These are phyloP conservation scores for Synergus japonicus DNA, from an alignment of 2,888 invertebrate genomes.

Conservation along the genomic window DNA sequence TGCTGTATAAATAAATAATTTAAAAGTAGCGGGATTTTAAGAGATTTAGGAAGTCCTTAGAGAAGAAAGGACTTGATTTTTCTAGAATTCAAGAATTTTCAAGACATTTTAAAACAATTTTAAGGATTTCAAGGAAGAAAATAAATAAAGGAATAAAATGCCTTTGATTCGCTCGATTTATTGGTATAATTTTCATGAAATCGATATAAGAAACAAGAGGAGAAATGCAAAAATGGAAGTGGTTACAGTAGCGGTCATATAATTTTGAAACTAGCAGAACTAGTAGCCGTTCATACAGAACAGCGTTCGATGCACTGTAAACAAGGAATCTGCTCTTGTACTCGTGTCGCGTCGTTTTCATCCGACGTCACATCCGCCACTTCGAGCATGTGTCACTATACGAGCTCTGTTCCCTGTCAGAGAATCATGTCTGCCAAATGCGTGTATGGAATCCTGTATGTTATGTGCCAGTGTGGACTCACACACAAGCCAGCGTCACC, in stretches of 20 bases:
- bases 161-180: too few species aligned
- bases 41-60: too few species aligned
- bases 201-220: neutral
- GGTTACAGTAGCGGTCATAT: neutral
- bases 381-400: constrained; percentile 52
- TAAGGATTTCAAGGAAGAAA: too few species aligned
- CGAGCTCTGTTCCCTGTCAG: constrained; percentile 54
- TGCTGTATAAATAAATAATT: too few species aligned
- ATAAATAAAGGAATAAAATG: too few species aligned
- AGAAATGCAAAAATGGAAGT: neutral
- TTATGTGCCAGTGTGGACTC: constrained; percentile 53
- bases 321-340: constrained; percentile 53
- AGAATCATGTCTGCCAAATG: constrained; percentile 49
- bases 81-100: too few species aligned
- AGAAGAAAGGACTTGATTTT: too few species aligned
- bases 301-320: constrained; percentile 56
- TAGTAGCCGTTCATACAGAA: constrained; percentile 17
- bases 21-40: too few species aligned
- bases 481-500: constrained; percentile 62
- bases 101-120: too few species aligned
- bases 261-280: neutral
- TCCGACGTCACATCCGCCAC: constrained; percentile 47
- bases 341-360: constrained; percentile 38
- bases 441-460: constrained; percentile 38
- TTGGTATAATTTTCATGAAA: too few species aligned